Conservation (phyloP, 2,888 invertebrate genomes). For the Tinea semifulvella region DNA sequence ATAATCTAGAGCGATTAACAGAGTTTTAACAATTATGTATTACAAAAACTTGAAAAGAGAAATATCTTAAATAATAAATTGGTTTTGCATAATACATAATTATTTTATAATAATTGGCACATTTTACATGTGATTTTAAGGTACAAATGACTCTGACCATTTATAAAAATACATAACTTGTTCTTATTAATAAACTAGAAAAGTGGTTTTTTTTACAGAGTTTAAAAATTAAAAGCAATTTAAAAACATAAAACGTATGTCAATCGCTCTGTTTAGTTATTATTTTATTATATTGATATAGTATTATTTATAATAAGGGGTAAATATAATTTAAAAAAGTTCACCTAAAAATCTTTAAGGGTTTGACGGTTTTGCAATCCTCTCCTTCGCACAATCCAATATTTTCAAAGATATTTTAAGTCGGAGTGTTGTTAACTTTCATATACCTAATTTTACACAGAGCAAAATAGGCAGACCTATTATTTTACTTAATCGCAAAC, state of each 20-base stretch:
- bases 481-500: too few relatives aligned
- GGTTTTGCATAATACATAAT: constrained; percentile 6
- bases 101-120: constrained; percentile 8
- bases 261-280: background rate
- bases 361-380: too few relatives aligned
- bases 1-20: constrained; percentile 12
- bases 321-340: too few relatives aligned
- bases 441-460: too few relatives aligned
- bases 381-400: too few relatives aligned
- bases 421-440: too few relatives aligned
- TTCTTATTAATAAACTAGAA: background rate
- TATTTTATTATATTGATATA: background rate
- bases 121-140: background rate
- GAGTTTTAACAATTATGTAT: constrained; percentile 6
- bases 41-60: background rate
- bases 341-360: too few relatives aligned
- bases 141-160: constrained; percentile 12
- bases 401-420: too few relatives aligned
- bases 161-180: background rate
- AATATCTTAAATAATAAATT: background rate
- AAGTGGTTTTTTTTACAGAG: background rate
- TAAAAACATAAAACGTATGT: background rate
- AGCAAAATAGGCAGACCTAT: too few relatives aligned
- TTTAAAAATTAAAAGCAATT: background rate
- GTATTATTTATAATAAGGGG: too few relatives aligned